A percentile compares a stretch with the other conserved stretches of the same genome.
Conservation (phyloP, 2,888 invertebrate species). For the Amphipyra berbera region DNA sequence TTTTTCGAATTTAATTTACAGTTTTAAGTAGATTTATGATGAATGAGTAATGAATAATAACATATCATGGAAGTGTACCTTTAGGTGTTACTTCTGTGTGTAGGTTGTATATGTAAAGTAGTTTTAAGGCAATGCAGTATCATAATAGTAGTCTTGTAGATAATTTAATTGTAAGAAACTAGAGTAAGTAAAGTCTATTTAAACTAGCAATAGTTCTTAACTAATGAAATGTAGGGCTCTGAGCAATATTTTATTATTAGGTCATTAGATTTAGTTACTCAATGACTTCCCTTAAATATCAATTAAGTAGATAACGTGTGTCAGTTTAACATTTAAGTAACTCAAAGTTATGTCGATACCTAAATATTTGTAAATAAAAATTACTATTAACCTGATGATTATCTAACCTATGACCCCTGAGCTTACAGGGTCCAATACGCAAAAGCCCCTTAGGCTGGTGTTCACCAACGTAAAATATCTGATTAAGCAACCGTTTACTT, state of each 20-base stretch:
- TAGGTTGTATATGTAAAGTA: conserved; percentile 26
- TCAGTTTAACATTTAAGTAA: conserved; percentile 34
- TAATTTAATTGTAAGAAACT: conserved; percentile 26
- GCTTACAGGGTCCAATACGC: conserved; percentile 7
- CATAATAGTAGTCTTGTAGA: conserved; percentile 35
- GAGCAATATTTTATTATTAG: conserved; percentile 40
- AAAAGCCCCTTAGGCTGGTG: neutral
- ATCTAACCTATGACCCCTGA: no score
- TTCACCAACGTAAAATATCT: no score
- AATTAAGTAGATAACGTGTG: conserved; percentile 35
- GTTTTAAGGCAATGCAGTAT: conserved; percentile 42
- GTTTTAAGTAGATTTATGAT: conserved; percentile 44
- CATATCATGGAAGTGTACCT: conserved; percentile 31
- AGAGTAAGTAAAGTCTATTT: conserved; percentile 44
- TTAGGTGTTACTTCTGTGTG: conserved; percentile 25
- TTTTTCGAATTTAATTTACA: conserved; percentile 65
- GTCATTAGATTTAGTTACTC: conserved; percentile 34
- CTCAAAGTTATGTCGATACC: conserved; percentile 9
- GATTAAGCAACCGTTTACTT: no score
- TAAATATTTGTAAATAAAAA: conserved; percentile 24
- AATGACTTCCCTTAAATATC: conserved; percentile 51
- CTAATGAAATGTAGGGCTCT: conserved; percentile 42
- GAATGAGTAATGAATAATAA: conserved; percentile 36
- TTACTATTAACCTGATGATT: neutral
- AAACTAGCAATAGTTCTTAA: conserved; percentile 44